Evolutionary conservation across 2,888 invertebrate species (phyloP), one percentile per base, ranked within the genome.

Genomic region (Archaeoteleia sp.): DNA sequence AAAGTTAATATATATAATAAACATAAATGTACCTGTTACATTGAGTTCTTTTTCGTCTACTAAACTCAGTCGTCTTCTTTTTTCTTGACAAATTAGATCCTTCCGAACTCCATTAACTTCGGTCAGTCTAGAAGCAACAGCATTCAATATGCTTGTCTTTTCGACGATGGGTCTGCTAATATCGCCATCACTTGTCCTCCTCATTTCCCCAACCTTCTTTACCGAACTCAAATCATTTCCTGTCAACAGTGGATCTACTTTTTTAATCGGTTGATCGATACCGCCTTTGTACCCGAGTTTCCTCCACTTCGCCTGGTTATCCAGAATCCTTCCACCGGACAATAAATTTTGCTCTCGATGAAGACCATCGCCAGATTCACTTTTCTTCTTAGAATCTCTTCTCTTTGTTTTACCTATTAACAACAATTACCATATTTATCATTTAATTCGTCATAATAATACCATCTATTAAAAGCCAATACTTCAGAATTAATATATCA

Each of bases 321-420:
- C 85, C 71, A 84, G 68, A 67, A 84, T 82, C 57, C 84, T 79
- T 55, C 86, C 86, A 42, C 86, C 86, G 0, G 86, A 82, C 43
- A 87, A 71, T 29, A 87, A 76, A 74, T 84, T 86, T 71, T 87
- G 86, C 74, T 87, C 87, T 8, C 87, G 81, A 67, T 84, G 83
- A 55, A 85, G 87, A 35, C 88, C 88, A 62, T 89, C 89, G 54
- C 88, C 88, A 60, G 88, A 87, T 70, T 88, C 82, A 69, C 87
- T 81, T 76, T 89, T 89, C 79, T 89, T 90, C 78, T 88, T 87
- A 84, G 89, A 89, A 75, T 90, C 90, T 79, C 89, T 88, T 80
- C 87, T 86, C 74, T 87, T 87, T 48, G 85, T 85, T 79, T 86
- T 86, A 29, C 83, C 83, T 85, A 63, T 1, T 57, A 73, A 57